These are phyloP conservation scores for Meganola albula DNA, from an alignment of 2,888 invertebrate genomes.

Conservation along the genomic window DNA sequence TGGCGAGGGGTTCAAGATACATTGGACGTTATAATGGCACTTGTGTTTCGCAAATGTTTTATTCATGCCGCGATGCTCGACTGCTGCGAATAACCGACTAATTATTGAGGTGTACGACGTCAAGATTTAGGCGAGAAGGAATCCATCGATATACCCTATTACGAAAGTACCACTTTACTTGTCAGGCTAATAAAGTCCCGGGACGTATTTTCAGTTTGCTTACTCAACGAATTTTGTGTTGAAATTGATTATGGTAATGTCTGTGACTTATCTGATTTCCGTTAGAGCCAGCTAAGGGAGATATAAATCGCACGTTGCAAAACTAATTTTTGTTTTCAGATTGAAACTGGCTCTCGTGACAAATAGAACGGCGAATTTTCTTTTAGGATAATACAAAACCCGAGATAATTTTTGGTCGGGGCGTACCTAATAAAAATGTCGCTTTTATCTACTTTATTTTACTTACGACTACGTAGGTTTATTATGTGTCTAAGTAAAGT, in stretches of 20 bases:
- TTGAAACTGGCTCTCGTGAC: conserved; percentile 6
- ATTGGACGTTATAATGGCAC: conserved; percentile 45
- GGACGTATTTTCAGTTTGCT: conserved; percentile 28
- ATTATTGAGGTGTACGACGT: conserved; percentile 62
- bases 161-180: conserved; percentile 44
- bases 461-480: too few species aligned
- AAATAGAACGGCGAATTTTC: conserved; percentile 8
- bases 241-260: conserved; percentile 33
- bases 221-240: conserved; percentile 17
- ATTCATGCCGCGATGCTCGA: conserved; percentile 65
- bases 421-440: neutral
- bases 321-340: conserved; percentile 15
- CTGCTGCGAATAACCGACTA: conserved; percentile 64
- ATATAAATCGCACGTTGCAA: conserved; percentile 12
- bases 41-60: conserved; percentile 64
- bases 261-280: conserved; percentile 25
- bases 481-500: too few species aligned
- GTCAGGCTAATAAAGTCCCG: conserved; percentile 42
- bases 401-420: conserved; percentile 8
- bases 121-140: conserved; percentile 43
- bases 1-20: conserved; percentile 29
- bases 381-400: conserved; percentile 7
- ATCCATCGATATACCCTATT: conserved; percentile 35
- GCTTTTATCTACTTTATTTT: too few species aligned
- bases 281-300: conserved; percentile 13